A percentile compares a stretch with the other conserved stretches of the same genome.
phyloP scores from a whole-genome alignment of 1,140 invertebrate species.

The Pristionchus pacificus region DNA sequence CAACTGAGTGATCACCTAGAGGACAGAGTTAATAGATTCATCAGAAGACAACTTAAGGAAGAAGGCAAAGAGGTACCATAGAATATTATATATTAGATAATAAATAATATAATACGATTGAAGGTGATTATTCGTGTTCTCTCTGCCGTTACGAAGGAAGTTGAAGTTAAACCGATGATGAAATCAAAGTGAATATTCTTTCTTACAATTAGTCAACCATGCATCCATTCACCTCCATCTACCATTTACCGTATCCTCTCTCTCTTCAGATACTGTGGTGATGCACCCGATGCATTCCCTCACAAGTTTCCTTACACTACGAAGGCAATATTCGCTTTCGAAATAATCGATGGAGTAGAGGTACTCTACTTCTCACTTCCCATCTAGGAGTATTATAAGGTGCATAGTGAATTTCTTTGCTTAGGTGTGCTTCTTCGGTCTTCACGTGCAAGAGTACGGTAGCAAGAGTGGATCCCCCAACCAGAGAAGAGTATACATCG shows the following conservation, averaged over 20 bases:
- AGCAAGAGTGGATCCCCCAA: slow-evolving; percentile 91
- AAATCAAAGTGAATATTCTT: slow-evolving; percentile 64
- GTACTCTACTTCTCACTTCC: not conserved
- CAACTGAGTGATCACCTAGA: slow-evolving; percentile 72
- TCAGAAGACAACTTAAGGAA: not conserved
- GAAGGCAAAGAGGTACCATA: no score
- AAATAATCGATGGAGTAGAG: slow-evolving; percentile 94
- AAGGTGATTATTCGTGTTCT: slow-evolving; percentile 95
- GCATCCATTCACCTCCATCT: no score
- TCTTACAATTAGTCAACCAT: slow-evolving; percentile 2
- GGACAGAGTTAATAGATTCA: slow-evolving; percentile 70
- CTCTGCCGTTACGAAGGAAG: slow-evolving; percentile 90
- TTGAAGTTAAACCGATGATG: slow-evolving; percentile 98
- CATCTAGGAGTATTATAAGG: not conserved
- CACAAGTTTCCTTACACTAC: slow-evolving; percentile 93
- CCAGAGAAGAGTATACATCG: slow-evolving; percentile 83
- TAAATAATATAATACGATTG: no score
- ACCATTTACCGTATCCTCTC: no score
- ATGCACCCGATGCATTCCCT: slow-evolving; percentile 74
- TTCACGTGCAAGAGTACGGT: slow-evolving; percentile 99
- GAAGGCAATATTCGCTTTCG: slow-evolving; percentile 98
- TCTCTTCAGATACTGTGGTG: slow-evolving; percentile 69
- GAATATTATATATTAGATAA: no score
- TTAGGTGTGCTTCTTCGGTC: slow-evolving; percentile 94
- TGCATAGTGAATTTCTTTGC: not conserved